Base-by-base conservation (phyloP, 2,797 vertebrate species). In the Rhabdomys pumilio region DNA sequence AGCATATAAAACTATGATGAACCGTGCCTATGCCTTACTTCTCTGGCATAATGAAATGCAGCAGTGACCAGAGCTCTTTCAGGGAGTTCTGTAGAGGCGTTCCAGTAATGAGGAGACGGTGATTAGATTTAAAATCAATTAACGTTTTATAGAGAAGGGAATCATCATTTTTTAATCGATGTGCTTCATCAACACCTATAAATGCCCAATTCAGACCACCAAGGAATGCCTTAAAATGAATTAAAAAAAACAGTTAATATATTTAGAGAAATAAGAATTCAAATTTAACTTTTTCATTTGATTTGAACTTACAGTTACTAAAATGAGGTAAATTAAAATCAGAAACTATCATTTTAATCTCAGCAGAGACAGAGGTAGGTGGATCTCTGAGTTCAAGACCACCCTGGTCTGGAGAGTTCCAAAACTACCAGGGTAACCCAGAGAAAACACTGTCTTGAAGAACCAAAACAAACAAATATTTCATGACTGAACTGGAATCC, bases 31-130 rank as follows among this genome's bases (percentile, higher is more conserved):
- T 38, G 92, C 89, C 99, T 97, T 99, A 99, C 99, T 99, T 99
- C 98, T 99, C 99, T 53, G 99, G 99, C 99, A 99, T 99, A 96
- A 99, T 99, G 99, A 99, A 99, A 98, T 99, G 99, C 92, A 99
- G 98, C 94, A 99, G 98, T 89, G 99, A 99, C 99, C 99, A 99
- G 53, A 99, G 99, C 96, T 99, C 99, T 98, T 99, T 99, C 50
- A 99, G 99, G 1, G 99, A 99, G 98, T 99, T 99, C 98, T 99
- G 99, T 87, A 99, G 98, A 69, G 99, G 99, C 0, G 99, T 99
- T 98, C 99, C 99, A 89, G 99, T 99, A 98, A 99, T 99, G 75
- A 99, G 99, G 83, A 99, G 99, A 95, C 99, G 98, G 98, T 99
- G 99, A 90, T 99, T 99, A 95, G 99, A 99, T 97, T 99, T 99